Evolutionary conservation across 2,888 invertebrate genomes (phyloP), one percentile per base, ranked within the genome.

Genomic region (Drosophila subsilvestris): DNA sequence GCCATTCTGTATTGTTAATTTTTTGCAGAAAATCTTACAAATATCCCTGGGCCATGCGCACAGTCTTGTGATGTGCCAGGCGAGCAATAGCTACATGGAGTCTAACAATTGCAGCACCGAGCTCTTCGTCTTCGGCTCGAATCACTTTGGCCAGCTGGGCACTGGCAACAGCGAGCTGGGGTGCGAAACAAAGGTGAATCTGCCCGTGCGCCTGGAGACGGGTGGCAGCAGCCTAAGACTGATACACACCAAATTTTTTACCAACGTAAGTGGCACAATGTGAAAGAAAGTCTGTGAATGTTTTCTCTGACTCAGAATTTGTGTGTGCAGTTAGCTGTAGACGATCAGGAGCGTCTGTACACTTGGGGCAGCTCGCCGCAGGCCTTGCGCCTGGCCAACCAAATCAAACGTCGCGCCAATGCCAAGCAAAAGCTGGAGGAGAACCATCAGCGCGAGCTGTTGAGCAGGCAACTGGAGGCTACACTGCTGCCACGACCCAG

Each of bases 121-220:
- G 60, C 93, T 98, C 9, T 98, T 96, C 92, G 94, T 96, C 0
- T 96, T 97, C 93, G 98, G 98, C 3, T 96, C 96, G 58, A 97
- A 97, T 90, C 94, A 94, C 55, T 97, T 95, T 92, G 98, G 98
- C 0, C 98, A 98, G 90, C 93, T 98, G 37, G 98, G 98, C 45
- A 91, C 95, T 44, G 95, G 95, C 3, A 91, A 48, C 56, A 37
- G 58, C 37, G 70, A 79, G 44, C 84, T 81, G 63, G 73, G 62
- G 22, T 45, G 71, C 43, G 70, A 71, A 22, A 86, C 88, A 63
- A 92, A 88, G 88, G 92, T 75, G 78, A 91, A 76, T 90, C 88
- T 79, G 76, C 92, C 93, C 58, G 91, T 94, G 9, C 93, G 93
- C 57, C 76, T 92, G 48, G 75, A 87, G 32, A 67, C 92, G 62